phyloP scores from a whole-genome alignment of 37 sponge, comb jelly and placozoan species.

The Mnemiopsis leidyi region DNA sequence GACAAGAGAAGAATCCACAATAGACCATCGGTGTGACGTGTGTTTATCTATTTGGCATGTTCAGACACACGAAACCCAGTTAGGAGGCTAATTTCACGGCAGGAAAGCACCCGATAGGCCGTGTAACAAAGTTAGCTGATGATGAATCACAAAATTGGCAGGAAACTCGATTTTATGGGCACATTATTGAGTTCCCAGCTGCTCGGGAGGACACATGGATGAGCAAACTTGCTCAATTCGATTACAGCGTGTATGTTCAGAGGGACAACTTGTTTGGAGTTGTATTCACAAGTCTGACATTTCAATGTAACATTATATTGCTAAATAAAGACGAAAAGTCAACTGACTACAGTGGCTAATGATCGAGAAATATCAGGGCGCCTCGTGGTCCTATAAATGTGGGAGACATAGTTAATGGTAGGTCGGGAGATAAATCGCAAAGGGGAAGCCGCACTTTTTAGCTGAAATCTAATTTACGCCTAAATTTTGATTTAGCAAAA shows the following conservation, averaged over 20 bases:
- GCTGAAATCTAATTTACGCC: no score
- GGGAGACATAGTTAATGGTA: no score
- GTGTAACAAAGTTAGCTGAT: neutral
- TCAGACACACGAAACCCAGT: neutral
- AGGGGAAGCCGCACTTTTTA: no score
- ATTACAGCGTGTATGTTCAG: neutral
- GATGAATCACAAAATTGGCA: neutral
- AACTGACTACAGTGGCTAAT: no score
- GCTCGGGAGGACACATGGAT: neutral
- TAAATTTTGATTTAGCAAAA: no score
- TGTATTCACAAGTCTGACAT: neutral
- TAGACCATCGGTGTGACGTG: no score
- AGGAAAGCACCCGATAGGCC: neutral
- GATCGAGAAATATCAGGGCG: no score
- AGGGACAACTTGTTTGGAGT: neutral
- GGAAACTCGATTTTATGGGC: neutral
- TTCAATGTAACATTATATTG: neutral
- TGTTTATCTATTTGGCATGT: no score
- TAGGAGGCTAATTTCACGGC: neutral
- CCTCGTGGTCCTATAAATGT: no score
- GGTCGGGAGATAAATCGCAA: no score
- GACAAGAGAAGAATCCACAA: no score
- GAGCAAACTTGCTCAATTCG: neutral
- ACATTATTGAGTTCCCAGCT: neutral
- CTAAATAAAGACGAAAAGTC: neutral